Evolutionary conservation across 1,140 invertebrate species (phyloP).

Genomic region (Hylyphantes graminicola): DNA sequence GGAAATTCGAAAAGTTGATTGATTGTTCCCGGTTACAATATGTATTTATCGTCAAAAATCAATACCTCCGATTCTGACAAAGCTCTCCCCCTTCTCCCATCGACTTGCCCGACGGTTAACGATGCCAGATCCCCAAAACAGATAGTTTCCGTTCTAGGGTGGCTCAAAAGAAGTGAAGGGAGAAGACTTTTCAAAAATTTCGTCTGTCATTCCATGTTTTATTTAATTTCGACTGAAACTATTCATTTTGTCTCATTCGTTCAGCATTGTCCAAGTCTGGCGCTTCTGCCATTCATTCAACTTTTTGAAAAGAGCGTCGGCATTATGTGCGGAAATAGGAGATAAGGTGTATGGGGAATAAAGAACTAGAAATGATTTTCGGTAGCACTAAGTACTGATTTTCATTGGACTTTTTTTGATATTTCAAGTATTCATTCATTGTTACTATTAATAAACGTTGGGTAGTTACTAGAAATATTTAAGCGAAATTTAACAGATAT

Average conservation of each 20-base stretch:
- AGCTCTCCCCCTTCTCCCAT: slow-evolving; percentile 25
- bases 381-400: neutral
- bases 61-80: slow-evolving; percentile 46
- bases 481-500: no score
- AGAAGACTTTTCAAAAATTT: slow-evolving; percentile 55
- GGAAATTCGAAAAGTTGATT: slow-evolving; percentile 61
- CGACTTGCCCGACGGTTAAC: slow-evolving; percentile 56
- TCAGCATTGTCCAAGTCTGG: neutral
- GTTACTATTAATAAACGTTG: no score
- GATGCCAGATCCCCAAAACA: slow-evolving; percentile 57
- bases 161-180: neutral
- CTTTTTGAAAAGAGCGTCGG: slow-evolving; percentile 21
- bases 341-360: neutral
- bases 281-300: slow-evolving; percentile 10
- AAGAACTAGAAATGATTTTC: neutral
- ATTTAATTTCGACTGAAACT: slow-evolving; percentile 49
- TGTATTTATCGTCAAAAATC: slow-evolving; percentile 61
- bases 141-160: slow-evolving; percentile 54
- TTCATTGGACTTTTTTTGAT: neutral
- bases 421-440: no score
- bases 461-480: no score
- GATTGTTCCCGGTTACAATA: slow-evolving; percentile 60
- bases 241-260: slow-evolving; percentile 37
- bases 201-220: slow-evolving; percentile 53
- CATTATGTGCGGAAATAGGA: neutral